phyloP scores from a whole-genome alignment of 30 jellyfish, hydroid and myxozoan species.

The Nemopilema nomurai region DNA sequence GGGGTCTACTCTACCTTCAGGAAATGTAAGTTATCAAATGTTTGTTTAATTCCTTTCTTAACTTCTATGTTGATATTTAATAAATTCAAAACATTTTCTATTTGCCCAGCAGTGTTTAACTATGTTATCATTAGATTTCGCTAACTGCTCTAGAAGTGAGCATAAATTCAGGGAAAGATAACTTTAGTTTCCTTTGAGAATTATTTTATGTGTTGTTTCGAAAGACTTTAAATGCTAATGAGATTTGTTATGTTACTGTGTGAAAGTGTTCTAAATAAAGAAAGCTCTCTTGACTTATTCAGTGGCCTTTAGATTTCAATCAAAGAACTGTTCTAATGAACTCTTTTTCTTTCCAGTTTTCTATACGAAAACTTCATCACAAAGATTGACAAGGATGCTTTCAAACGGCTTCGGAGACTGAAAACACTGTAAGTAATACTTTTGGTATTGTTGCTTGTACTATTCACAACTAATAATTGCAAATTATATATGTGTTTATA shows the following conservation, averaged over 20 bases:
- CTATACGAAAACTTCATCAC: slow-evolving; percentile 84
- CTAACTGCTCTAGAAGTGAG: too few species aligned
- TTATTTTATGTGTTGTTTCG: too few species aligned
- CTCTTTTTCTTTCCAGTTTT: slow-evolving; percentile 48
- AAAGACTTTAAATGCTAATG: too few species aligned
- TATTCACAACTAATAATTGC: not conserved
- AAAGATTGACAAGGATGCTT: slow-evolving; percentile 80
- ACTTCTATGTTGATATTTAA: not conserved
- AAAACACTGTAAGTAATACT: slow-evolving; percentile 68
- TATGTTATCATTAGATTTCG: too few species aligned
- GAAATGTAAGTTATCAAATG: slow-evolving; percentile 74
- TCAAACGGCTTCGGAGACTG: slow-evolving; percentile 84
- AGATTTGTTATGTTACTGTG: too few species aligned
- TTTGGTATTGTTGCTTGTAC: not conserved
- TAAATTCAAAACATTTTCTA: not conserved
- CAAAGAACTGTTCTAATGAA: not conserved
- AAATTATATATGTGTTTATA: too few species aligned
- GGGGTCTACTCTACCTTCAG: slow-evolving; percentile 59
- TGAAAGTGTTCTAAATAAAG: too few species aligned
- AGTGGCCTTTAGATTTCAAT: too few species aligned
- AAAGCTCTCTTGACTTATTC: too few species aligned
- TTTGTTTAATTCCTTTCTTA: not conserved
- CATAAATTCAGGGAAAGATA: too few species aligned
- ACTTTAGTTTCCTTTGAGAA: too few species aligned
- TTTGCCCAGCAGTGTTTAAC: too few species aligned